A percentile compares a stretch with the other conserved stretches of the same genome.
These are phyloP conservation scores for Leucozona laternaria DNA, from an alignment of 2,888 invertebrate species.

Conservation along the genomic window DNA sequence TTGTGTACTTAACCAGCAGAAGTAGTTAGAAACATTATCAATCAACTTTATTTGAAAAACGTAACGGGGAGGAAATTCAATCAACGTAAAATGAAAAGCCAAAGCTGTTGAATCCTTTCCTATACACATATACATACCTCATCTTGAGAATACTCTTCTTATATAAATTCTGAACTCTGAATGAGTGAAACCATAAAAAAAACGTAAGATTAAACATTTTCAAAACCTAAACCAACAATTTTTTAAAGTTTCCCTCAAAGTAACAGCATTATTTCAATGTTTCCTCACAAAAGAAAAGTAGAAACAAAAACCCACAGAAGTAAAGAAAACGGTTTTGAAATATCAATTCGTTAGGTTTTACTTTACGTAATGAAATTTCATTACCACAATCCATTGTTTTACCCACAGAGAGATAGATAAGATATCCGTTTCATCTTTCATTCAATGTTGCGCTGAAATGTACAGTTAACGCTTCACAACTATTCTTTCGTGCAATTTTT, in stretches of 20 bases:
- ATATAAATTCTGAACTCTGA: not conserved
- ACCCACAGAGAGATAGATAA: slow-evolving; percentile 38
- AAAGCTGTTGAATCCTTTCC: not conserved
- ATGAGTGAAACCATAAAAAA: not conserved
- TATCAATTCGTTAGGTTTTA: slow-evolving; percentile 37
- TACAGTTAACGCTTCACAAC: slow-evolving; percentile 59
- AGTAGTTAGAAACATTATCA: not conserved
- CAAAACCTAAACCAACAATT: slow-evolving; percentile 21
- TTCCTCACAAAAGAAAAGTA: not conserved
- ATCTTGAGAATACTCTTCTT: not conserved
- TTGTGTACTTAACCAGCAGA: not conserved
- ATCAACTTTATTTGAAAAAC: not conserved
- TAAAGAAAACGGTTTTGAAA: slow-evolving; percentile 16
- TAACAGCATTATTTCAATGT: not conserved
- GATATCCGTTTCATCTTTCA: slow-evolving; percentile 59
- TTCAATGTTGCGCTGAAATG: slow-evolving; percentile 29
- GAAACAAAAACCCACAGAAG: not conserved
- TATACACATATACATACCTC: not conserved
- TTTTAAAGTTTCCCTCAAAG: slow-evolving; percentile 7
- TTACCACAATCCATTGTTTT: slow-evolving; percentile 49
- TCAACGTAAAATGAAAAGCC: not conserved
- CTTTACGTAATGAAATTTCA: slow-evolving; percentile 56
- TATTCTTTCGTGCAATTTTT: slow-evolving; percentile 28
- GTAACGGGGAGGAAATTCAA: not conserved
- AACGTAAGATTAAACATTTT: not conserved